These are phyloP conservation scores for Anguilla pacifica DNA, from an alignment of 2,797 vertebrate species.

Conservation along the genomic window DNA sequence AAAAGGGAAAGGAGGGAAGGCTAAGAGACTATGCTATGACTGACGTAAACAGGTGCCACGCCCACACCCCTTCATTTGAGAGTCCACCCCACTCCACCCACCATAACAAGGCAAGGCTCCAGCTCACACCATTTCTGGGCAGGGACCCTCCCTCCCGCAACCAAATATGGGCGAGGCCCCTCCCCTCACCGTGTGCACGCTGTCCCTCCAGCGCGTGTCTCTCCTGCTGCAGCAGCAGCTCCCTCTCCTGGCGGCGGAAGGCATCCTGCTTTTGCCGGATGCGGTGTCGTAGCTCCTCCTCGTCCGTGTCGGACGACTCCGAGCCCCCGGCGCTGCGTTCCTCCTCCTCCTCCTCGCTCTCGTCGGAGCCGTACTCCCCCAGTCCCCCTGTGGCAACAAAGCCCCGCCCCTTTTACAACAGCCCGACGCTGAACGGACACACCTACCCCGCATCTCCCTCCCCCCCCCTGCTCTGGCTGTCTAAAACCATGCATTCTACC, in stretches of 20 bases:
- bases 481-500: conserved; percentile 15
- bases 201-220: conserved; percentile 87
- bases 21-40: background rate
- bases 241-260: conserved; percentile 95
- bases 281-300: conserved; percentile 92
- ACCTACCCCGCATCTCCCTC: conserved; percentile 31
- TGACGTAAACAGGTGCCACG: background rate
- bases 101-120: background rate
- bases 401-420: conserved; percentile 75
- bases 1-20: no score
- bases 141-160: background rate
- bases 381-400: conserved; percentile 95
- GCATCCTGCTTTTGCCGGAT: conserved; percentile 98
- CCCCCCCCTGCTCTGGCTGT: conserved; percentile 7
- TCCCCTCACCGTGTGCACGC: conserved; percentile 63
- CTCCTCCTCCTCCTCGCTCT: conserved; percentile 92
- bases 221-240: conserved; percentile 85
- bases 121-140: background rate
- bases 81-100: background rate
- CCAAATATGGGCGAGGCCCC: background rate
- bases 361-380: conserved; percentile 97
- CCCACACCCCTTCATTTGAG: background rate
- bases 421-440: conserved; percentile 63
- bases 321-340: conserved; percentile 87
- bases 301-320: conserved; percentile 96